phyloP scores from a whole-genome alignment of 2,113 vertebrate species.

The Stegostoma tigrinum region DNA sequence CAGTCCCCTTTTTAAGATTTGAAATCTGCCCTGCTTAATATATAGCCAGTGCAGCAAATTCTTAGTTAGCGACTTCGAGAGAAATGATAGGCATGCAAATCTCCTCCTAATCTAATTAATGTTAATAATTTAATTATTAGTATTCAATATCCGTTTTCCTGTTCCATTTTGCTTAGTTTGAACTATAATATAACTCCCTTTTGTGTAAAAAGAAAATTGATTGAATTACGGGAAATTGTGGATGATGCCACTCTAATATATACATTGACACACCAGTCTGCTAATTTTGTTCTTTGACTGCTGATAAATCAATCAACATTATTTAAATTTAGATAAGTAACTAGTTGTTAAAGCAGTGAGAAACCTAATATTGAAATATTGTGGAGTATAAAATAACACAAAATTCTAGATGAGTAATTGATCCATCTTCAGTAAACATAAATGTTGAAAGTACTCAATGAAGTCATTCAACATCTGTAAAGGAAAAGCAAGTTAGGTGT shows the following conservation, averaged over 20 bases:
- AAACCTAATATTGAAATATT: neutral
- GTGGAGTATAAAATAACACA: neutral
- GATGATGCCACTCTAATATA: neutral
- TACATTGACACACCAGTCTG: neutral
- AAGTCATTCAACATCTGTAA: neutral
- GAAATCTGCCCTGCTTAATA: neutral
- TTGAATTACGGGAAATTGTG: neutral
- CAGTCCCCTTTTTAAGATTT: neutral
- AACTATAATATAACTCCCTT: too few species aligned
- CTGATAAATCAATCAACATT: neutral
- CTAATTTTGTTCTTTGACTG: neutral
- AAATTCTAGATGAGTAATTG: neutral
- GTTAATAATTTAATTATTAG: neutral
- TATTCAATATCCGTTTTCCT: neutral
- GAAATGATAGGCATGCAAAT: neutral
- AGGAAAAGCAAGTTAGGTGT: neutral
- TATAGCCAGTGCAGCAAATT: neutral
- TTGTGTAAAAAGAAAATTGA: neutral
- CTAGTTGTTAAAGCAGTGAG: neutral
- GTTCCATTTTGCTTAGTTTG: neutral
- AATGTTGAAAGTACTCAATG: neutral
- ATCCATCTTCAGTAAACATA: neutral
- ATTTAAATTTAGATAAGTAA: neutral
- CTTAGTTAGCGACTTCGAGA: neutral
- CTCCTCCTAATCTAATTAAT: neutral